Evolutionary conservation across 1,140 invertebrate species (phyloP).

Genomic region (Wasmannia auropunctata): DNA sequence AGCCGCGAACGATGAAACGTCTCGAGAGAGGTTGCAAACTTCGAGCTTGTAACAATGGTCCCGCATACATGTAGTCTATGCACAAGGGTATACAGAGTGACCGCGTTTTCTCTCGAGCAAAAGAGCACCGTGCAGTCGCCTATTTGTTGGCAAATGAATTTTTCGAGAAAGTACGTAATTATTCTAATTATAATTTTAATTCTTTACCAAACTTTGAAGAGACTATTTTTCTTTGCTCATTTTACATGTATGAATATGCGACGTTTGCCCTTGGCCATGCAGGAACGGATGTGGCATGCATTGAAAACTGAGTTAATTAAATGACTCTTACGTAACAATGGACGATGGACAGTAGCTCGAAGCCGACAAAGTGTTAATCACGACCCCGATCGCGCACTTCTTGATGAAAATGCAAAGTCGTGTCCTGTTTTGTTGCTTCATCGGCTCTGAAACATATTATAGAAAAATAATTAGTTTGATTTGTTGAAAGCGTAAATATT

Average conservation of each 20-base stretch:
- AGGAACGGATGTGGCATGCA: background rate
- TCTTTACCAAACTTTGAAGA: background rate
- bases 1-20: slow-evolving; percentile 32
- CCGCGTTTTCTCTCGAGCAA: background rate
- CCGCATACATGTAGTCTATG: slow-evolving; percentile 34
- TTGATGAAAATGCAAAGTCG: background rate
- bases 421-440: background rate
- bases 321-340: slow-evolving; percentile 61
- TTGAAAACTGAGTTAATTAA: slow-evolving; percentile 40
- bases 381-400: slow-evolving; percentile 3
- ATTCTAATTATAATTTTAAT: background rate
- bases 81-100: slow-evolving; percentile 12
- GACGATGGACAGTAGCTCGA: slow-evolving; percentile 43
- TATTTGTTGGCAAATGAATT: background rate
- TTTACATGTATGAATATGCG: background rate
- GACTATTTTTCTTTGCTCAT: background rate
- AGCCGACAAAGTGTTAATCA: slow-evolving; percentile 60
- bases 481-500: background rate
- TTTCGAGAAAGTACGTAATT: background rate
- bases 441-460: slow-evolving; percentile 3
- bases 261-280: background rate
- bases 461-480: background rate
- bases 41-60: slow-evolving; percentile 52
- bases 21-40: slow-evolving; percentile 43
- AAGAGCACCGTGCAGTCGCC: background rate